Percentiles rank a stretch among this genome's conserved stretches.
Evolutionary conservation across 2,797 vertebrate species (phyloP).

Genomic region (Kryptolebias ocellatus): DNA sequence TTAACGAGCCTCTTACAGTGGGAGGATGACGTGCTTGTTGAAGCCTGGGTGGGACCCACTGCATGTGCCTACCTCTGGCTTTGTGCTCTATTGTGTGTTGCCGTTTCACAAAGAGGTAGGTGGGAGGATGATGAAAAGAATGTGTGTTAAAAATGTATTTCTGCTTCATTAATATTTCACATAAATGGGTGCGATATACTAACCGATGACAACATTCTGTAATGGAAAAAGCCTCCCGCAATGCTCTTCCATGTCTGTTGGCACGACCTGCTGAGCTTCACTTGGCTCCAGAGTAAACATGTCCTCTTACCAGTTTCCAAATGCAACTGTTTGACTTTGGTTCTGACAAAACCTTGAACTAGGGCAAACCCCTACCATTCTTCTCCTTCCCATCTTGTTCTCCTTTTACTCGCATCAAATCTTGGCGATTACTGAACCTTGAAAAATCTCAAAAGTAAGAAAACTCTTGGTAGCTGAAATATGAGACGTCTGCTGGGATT

Average conservation of each 20-base stretch:
- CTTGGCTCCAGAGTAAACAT: slow-evolving; percentile 53
- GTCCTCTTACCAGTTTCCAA: slow-evolving; percentile 32
- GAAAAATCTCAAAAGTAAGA: slow-evolving; percentile 61
- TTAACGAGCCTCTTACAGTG: slow-evolving; percentile 55
- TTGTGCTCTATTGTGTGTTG: slow-evolving; percentile 28
- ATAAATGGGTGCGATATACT: slow-evolving; percentile 48
- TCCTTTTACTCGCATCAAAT: slow-evolving; percentile 36
- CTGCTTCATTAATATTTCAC: slow-evolving; percentile 68
- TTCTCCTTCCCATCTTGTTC: not conserved
- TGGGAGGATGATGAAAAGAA: slow-evolving; percentile 64
- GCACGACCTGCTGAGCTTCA: slow-evolving; percentile 46
- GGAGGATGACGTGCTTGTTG: slow-evolving; percentile 44
- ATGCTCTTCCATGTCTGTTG: slow-evolving; percentile 17
- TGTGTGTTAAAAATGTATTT: slow-evolving; percentile 68
- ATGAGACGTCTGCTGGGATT: slow-evolving; percentile 55
- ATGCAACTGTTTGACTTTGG: slow-evolving; percentile 44
- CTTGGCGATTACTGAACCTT: slow-evolving; percentile 59
- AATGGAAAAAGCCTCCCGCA: slow-evolving; percentile 44
- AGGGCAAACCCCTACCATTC: slow-evolving; percentile 27
- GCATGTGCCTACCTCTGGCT: slow-evolving; percentile 2
- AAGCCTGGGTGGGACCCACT: slow-evolving; percentile 20
- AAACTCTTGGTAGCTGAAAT: slow-evolving; percentile 53
- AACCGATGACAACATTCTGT: slow-evolving; percentile 45
- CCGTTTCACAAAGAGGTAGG: slow-evolving; percentile 47
- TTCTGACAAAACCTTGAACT: slow-evolving; percentile 45